Evolutionary conservation across 1,140 invertebrate genomes (phyloP).

Genomic region (Bombus sibiricus): DNA sequence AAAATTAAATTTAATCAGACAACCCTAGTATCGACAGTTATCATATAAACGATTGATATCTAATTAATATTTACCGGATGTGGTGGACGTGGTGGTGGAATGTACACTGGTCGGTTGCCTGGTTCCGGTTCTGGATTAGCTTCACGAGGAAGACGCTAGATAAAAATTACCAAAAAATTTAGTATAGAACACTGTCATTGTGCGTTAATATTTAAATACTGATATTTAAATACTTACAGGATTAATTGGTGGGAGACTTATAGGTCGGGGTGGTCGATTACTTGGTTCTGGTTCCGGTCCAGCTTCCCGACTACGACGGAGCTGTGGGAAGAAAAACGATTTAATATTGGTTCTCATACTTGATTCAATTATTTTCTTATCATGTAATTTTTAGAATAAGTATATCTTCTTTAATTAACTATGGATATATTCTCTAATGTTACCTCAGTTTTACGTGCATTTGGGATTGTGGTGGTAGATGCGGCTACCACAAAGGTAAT

Average conservation of each 20-base stretch:
- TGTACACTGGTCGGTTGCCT: constrained; percentile 8
- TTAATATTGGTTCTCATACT: background rate
- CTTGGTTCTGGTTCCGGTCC: background rate
- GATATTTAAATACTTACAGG: background rate
- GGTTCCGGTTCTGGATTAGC: constrained; percentile 25
- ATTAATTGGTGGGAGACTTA: background rate
- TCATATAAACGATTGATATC: no score
- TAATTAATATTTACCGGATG: no score
- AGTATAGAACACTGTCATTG: background rate
- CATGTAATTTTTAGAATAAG: background rate
- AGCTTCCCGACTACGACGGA: constrained; percentile 21
- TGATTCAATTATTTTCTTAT: background rate
- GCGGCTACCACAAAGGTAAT: background rate
- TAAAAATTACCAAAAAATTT: background rate
- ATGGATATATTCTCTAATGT: background rate
- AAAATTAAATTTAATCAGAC: no score
- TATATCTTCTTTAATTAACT: background rate
- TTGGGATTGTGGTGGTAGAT: background rate
- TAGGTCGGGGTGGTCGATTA: background rate
- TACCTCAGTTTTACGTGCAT: background rate
- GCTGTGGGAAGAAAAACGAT: background rate
- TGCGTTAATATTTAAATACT: background rate
- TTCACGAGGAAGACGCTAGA: background rate
- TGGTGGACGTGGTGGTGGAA: constrained; percentile 38
- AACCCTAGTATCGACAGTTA: no score